phyloP scores from a whole-genome alignment of 2,113 vertebrate genomes.

The Oceanites oceanicus region DNA sequence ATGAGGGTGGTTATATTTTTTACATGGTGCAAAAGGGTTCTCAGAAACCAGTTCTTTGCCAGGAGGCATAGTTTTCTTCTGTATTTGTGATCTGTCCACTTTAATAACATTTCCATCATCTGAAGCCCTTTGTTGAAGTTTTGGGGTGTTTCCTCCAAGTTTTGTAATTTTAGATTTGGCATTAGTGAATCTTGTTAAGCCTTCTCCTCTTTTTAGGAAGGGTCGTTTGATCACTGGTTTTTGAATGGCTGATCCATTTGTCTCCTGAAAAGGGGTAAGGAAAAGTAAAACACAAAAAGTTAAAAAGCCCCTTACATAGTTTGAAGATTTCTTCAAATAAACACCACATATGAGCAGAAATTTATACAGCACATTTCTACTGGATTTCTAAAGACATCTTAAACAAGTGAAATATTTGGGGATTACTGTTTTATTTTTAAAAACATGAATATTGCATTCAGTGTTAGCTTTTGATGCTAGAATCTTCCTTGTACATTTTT shows the following conservation, averaged over 20 bases:
- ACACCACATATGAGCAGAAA: neutral
- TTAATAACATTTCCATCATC: slow-evolving; percentile 60
- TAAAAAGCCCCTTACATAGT: neutral
- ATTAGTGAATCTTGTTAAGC: slow-evolving; percentile 84
- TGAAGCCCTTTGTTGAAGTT: slow-evolving; percentile 29
- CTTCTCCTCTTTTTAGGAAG: slow-evolving; percentile 90
- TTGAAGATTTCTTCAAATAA: neutral
- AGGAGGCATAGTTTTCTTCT: slow-evolving; percentile 79
- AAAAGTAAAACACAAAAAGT: neutral
- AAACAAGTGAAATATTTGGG: neutral
- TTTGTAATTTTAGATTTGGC: slow-evolving; percentile 66
- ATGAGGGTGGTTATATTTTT: slow-evolving; percentile 20
- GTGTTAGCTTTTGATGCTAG: neutral
- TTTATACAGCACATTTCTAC: neutral
- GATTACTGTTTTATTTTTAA: neutral
- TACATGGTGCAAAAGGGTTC: slow-evolving; percentile 3
- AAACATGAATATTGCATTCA: neutral
- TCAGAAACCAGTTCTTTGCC: slow-evolving; percentile 74
- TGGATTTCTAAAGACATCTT: neutral
- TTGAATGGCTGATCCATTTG: slow-evolving; percentile 28
- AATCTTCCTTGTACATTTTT: neutral
- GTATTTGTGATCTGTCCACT: slow-evolving; percentile 68
- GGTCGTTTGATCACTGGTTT: slow-evolving; percentile 78
- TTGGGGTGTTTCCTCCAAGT: slow-evolving; percentile 48
- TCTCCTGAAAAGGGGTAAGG: slow-evolving; percentile 58